A percentile compares a stretch with the other conserved stretches of the same genome.
Evolutionary conservation across 2,888 invertebrate genomes (phyloP).

Genomic region (Napeogenes sylphis): DNA sequence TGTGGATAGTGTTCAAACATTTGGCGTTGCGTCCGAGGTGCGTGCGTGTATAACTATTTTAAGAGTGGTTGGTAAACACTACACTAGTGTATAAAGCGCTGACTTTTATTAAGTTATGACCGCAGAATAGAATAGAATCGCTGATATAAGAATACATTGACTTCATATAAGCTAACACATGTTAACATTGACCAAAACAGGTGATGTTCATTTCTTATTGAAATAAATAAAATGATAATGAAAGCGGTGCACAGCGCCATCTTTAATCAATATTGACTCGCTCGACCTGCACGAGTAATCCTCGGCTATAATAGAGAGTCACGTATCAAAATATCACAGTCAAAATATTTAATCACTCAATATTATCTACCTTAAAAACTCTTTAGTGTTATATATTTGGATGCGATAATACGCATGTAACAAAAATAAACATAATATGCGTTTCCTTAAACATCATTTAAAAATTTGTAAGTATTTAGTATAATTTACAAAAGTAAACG

Average conservation of each 20-base stretch:
- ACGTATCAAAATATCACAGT: neutral
- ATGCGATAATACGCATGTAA: too few species aligned
- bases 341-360: neutral
- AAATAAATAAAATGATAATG: neutral
- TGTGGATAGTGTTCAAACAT: slow-evolving; percentile 4
- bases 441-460: too few species aligned
- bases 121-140: too few species aligned
- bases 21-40: neutral
- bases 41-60: neutral
- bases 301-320: neutral
- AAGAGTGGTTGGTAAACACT: neutral
- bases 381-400: neutral
- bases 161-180: too few species aligned
- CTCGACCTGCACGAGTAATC: neutral
- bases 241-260: neutral
- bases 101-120: neutral
- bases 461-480: too few species aligned
- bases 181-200: too few species aligned
- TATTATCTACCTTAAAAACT: neutral
- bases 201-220: neutral
- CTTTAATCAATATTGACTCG: neutral
- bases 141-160: neutral
- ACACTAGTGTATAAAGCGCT: too few species aligned
- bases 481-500: too few species aligned
- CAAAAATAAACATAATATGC: too few species aligned